Evolutionary conservation across 2,888 invertebrate genomes (phyloP).

Genomic region (Clitarchus hookeri): DNA sequence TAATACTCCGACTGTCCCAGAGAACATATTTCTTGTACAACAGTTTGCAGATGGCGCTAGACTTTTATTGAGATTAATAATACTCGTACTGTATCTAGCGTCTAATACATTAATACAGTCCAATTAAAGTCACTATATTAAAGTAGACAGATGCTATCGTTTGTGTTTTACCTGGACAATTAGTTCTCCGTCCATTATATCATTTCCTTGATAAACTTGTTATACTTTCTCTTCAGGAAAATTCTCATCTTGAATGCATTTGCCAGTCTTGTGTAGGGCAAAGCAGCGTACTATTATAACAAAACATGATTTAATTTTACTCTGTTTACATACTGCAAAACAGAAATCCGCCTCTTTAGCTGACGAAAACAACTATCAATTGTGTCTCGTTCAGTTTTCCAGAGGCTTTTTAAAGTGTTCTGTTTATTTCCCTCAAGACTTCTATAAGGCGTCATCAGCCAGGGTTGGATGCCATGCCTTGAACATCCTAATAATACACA

Average conservation of each 20-base stretch:
- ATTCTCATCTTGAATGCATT: neutral
- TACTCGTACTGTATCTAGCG: too few relatives aligned
- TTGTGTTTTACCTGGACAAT: too few relatives aligned
- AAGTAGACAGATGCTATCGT: too few relatives aligned
- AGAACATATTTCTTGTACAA: too few relatives aligned
- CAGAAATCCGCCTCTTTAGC: neutral
- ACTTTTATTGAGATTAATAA: too few relatives aligned
- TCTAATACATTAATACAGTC: too few relatives aligned
- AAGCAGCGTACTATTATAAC: neutral
- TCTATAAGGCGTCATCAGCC: neutral
- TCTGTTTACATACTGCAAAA: neutral
- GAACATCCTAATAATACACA: neutral
- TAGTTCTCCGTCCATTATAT: too few relatives aligned
- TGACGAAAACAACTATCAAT: neutral
- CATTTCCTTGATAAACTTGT: too few relatives aligned
- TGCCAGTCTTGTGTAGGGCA: neutral
- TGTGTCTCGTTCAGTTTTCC: neutral
- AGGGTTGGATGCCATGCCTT: neutral
- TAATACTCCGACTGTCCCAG: too few relatives aligned
- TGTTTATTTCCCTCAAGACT: neutral
- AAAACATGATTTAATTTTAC: neutral
- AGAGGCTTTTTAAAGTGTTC: neutral
- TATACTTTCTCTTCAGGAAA: neutral
- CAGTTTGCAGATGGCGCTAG: too few relatives aligned
- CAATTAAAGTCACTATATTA: too few relatives aligned